Evolutionary conservation across 2,113 vertebrate genomes (phyloP).

Genomic region (Pavo muticus): DNA sequence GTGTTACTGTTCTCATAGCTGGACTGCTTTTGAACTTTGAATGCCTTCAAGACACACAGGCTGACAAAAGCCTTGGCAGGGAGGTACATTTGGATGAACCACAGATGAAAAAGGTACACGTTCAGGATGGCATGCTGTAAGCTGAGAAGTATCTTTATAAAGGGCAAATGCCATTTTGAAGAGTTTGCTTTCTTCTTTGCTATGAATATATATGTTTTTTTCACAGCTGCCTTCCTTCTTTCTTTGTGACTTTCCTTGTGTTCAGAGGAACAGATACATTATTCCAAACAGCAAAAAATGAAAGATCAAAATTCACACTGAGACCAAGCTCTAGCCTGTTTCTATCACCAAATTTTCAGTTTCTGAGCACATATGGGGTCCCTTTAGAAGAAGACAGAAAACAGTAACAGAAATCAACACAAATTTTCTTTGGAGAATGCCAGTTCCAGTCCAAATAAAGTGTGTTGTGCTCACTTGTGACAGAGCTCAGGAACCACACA

Average conservation of each 20-base stretch:
- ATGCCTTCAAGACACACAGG: slow-evolving; percentile 6
- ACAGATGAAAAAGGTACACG: neutral
- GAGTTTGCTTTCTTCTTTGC: slow-evolving; percentile 24
- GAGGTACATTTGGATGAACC: neutral
- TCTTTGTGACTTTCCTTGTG: neutral
- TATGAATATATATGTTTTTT: neutral
- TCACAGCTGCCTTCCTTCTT: neutral
- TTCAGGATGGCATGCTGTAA: neutral
- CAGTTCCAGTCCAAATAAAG: neutral
- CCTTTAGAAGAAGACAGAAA: neutral
- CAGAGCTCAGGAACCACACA: neutral
- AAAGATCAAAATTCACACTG: neutral
- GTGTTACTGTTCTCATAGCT: neutral
- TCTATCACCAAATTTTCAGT: neutral
- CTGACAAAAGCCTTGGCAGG: neutral
- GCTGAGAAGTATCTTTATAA: slow-evolving; percentile 6
- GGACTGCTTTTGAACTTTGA: neutral
- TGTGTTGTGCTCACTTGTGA: neutral
- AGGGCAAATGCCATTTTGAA: slow-evolving; percentile 28
- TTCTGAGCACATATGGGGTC: neutral
- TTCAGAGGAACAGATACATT: neutral
- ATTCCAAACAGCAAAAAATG: neutral
- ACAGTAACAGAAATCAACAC: neutral
- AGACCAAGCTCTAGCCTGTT: neutral
- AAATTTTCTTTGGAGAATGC: neutral